These are phyloP conservation scores for Harpalus rubripes DNA, from an alignment of 2,888 invertebrate species.

Conservation along the genomic window DNA sequence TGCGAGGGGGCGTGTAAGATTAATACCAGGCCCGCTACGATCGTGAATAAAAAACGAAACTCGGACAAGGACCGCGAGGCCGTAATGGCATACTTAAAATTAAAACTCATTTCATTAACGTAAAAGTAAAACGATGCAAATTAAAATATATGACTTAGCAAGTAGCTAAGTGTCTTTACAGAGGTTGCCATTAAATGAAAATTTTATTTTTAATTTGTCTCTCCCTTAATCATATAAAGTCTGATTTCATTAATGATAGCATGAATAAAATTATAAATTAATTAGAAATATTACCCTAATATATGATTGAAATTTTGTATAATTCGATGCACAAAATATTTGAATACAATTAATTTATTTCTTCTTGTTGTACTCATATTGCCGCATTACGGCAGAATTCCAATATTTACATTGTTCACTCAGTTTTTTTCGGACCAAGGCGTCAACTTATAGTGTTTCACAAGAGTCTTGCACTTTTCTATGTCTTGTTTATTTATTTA, in stretches of 20 bases:
- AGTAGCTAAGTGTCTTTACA: conserved; percentile 14
- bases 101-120: conserved; percentile 66
- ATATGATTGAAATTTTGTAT: no score
- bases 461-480: no score
- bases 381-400: no score
- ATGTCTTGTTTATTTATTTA: no score
- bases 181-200: not conserved
- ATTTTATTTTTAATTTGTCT: not conserved
- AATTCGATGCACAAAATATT: no score
- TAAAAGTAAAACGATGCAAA: conserved; percentile 60
- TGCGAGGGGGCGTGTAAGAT: conserved; percentile 51
- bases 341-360: no score
- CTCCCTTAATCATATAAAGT: not conserved
- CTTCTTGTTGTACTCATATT: no score
- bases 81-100: conserved; percentile 64
- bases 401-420: no score
- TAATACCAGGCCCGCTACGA: conserved; percentile 51
- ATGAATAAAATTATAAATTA: no score
- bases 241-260: not conserved
- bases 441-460: no score
- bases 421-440: no score
- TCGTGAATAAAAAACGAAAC: conserved; percentile 49
- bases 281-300: no score
- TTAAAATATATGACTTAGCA: conserved; percentile 63
- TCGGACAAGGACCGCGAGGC: conserved; percentile 50